Evolutionary conservation across 2,797 vertebrate species (phyloP).

Genomic region (Enteromius trimaculatus): DNA sequence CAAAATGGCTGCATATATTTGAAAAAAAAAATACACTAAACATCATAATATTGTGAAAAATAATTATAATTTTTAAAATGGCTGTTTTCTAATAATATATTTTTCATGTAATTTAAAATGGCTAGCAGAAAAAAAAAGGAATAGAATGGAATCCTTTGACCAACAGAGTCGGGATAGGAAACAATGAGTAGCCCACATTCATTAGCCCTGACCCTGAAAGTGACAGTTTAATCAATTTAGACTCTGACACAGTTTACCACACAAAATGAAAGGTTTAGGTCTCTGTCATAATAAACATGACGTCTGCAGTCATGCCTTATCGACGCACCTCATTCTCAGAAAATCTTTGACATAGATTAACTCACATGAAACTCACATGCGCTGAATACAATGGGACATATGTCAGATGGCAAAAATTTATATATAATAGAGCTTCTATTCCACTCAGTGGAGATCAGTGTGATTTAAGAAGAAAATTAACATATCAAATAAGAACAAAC

Average conservation of each 20-base stretch:
- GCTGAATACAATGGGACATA: neutral
- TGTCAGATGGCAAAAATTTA: neutral
- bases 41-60: too few species aligned
- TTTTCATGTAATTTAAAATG: neutral
- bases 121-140: neutral
- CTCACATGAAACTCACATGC: conserved; percentile 46
- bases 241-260: neutral
- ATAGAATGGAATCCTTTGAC: neutral
- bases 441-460: neutral
- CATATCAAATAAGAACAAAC: neutral
- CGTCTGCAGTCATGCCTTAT: neutral
- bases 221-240: conserved; percentile 6
- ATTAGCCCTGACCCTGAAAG: neutral
- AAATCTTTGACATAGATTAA: neutral
- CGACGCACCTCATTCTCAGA: neutral
- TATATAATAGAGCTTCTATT: neutral
- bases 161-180: neutral
- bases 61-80: neutral
- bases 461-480: neutral
- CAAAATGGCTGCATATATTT: too few species aligned
- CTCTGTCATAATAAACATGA: neutral
- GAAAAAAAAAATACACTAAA: too few species aligned
- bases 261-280: neutral
- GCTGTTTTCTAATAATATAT: neutral
- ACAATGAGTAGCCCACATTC: conserved; percentile 13